Evolutionary conservation across 2,888 invertebrate genomes (phyloP).

Genomic region (Apeira syringaria): DNA sequence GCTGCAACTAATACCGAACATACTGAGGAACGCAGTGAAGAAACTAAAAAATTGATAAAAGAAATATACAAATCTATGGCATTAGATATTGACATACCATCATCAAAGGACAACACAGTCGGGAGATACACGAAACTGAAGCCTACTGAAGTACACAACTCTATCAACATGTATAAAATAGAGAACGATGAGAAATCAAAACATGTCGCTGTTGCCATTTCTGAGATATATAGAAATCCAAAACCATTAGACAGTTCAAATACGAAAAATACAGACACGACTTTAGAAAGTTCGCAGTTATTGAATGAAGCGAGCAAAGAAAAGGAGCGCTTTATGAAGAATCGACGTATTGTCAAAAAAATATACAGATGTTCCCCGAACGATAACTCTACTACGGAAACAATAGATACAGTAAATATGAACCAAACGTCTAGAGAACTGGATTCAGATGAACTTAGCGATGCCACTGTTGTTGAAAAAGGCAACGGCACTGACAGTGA

Average conservation of each 20-base stretch:
- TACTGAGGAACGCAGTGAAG: conserved; percentile 40
- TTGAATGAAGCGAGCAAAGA: conserved; percentile 23
- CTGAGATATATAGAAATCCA: conserved; percentile 42
- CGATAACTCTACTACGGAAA: conserved; percentile 3
- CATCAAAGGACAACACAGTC: conserved; percentile 10
- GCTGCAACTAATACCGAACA: conserved; percentile 60
- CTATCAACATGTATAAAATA: conserved; percentile 25
- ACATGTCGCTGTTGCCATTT: conserved; percentile 33
- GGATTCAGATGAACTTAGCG: conserved; percentile 17
- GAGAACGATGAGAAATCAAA: conserved; percentile 24
- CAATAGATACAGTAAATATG: conserved; percentile 7
- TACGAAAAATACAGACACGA: conserved; percentile 27
- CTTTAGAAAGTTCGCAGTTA: conserved; percentile 25
- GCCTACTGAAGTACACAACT: neutral
- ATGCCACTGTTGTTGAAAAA: conserved; percentile 16
- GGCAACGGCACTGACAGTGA: conserved; percentile 29
- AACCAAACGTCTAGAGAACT: conserved; percentile 9
- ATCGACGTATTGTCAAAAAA: conserved; percentile 18
- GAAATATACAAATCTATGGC: conserved; percentile 74
- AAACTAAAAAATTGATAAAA: conserved; percentile 66
- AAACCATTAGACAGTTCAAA: conserved; percentile 36
- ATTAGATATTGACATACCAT: conserved; percentile 41
- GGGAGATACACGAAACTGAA: conserved; percentile 1
- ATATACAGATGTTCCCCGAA: conserved; percentile 3
- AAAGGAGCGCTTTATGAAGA: conserved; percentile 21